Percentiles rank a stretch among this genome's conserved stretches.
phyloP scores from a whole-genome alignment of 2,113 vertebrate species.

The Cyprinodon brontotheroides region DNA sequence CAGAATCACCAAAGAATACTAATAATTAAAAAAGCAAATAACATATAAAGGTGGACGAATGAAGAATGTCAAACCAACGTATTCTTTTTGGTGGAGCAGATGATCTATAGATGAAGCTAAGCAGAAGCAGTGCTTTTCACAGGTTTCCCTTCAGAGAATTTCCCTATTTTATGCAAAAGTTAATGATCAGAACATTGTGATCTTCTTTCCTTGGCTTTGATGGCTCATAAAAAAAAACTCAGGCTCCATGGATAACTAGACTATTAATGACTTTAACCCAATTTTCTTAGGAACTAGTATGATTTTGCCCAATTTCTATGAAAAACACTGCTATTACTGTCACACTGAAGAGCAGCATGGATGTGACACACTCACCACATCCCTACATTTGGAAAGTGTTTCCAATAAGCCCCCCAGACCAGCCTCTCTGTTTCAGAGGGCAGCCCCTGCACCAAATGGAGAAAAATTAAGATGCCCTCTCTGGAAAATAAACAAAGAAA shows the following conservation, averaged over 20 bases:
- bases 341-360: constrained; percentile 31
- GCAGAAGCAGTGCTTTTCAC: constrained; percentile 60
- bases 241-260: not conserved
- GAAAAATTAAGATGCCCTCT: constrained; percentile 85
- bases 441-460: constrained; percentile 82
- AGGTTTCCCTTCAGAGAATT: not conserved
- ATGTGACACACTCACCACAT: constrained; percentile 77
- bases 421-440: constrained; percentile 73
- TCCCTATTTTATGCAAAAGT: not conserved
- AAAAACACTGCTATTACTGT: constrained; percentile 10
- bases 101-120: constrained; percentile 9
- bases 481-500: constrained; percentile 75
- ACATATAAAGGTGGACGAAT: constrained; percentile 17
- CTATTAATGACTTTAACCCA: not conserved
- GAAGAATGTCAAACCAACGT: not conserved
- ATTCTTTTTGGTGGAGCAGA: not conserved
- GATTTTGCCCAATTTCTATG: not conserved
- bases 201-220: not conserved
- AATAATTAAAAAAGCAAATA: not conserved
- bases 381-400: constrained; percentile 60
- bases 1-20: not conserved
- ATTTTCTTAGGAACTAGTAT: not conserved
- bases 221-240: not conserved
- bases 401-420: constrained; percentile 45
- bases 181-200: not conserved